Conservation (phyloP, 2,888 invertebrate genomes). For the Ernsta delagoae region DNA sequence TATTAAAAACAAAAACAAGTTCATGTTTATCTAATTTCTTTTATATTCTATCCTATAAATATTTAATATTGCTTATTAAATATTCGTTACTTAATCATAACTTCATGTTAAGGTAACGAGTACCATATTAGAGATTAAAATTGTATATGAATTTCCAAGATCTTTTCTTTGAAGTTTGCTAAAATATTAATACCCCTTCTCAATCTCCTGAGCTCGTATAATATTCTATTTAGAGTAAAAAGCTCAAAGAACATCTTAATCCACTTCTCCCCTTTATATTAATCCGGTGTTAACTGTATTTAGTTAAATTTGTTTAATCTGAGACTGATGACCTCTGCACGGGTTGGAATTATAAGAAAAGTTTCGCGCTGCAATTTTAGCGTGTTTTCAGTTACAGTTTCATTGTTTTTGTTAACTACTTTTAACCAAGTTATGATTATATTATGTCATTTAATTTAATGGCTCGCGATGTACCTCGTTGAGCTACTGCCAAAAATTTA, state of each 20-base stretch:
- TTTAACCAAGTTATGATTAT: no score
- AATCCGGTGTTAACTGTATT: constrained; percentile 23
- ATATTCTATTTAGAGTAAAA: constrained; percentile 19
- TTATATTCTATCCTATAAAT: no score
- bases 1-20: no score
- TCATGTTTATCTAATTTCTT: no score
- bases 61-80: no score
- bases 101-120: no score
- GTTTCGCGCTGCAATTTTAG: constrained; percentile 18
- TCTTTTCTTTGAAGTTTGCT: constrained; percentile 2
- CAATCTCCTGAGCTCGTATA: background rate
- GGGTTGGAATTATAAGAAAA: constrained; percentile 19
- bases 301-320: constrained; percentile 29
- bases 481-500: no score
- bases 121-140: background rate
- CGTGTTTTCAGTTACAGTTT: constrained; percentile 6
- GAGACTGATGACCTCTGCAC: constrained; percentile 14
- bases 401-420: constrained; percentile 1
- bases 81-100: no score
- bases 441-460: no score
- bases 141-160: background rate
- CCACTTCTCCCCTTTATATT: constrained; percentile 12
- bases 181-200: constrained; percentile 17
- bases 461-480: no score
- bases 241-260: constrained; percentile 21